These are phyloP conservation scores for Paralichthys olivaceus DNA, from an alignment of 2,113 vertebrate species.

Conservation along the genomic window DNA sequence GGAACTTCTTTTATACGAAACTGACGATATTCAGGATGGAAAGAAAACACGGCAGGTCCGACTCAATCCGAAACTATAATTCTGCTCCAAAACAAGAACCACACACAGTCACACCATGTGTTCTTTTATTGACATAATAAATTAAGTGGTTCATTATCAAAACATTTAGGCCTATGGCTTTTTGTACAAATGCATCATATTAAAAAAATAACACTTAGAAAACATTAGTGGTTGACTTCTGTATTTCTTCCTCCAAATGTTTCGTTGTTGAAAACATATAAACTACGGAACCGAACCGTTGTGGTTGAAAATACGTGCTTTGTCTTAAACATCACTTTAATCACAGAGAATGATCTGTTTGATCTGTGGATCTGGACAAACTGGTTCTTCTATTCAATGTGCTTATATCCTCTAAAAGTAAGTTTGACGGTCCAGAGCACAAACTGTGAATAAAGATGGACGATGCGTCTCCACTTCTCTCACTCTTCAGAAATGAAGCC, in stretches of 20 bases:
- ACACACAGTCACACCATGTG: slow-evolving; percentile 57
- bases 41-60: not conserved
- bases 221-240: slow-evolving; percentile 70
- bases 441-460: not conserved
- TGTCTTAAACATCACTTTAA: slow-evolving; percentile 49
- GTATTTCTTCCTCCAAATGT: slow-evolving; percentile 36
- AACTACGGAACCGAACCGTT: slow-evolving; percentile 62
- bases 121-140: slow-evolving; percentile 81
- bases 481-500: not conserved
- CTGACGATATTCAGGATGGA: not conserved
- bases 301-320: slow-evolving; percentile 57
- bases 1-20: not conserved
- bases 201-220: slow-evolving; percentile 82
- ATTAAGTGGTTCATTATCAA: slow-evolving; percentile 83
- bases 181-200: slow-evolving; percentile 84
- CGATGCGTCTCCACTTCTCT: not conserved
- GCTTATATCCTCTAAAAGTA: slow-evolving; percentile 59
- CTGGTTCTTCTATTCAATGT: slow-evolving; percentile 39
- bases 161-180: slow-evolving; percentile 82
- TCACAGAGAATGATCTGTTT: slow-evolving; percentile 17
- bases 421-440: slow-evolving; percentile 4
- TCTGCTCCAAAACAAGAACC: slow-evolving; percentile 16
- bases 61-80: not conserved
- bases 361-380: slow-evolving; percentile 36
- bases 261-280: slow-evolving; percentile 67